Conservation (phyloP, 2,113 vertebrate genomes). For the Lycaon pictus region DNA sequence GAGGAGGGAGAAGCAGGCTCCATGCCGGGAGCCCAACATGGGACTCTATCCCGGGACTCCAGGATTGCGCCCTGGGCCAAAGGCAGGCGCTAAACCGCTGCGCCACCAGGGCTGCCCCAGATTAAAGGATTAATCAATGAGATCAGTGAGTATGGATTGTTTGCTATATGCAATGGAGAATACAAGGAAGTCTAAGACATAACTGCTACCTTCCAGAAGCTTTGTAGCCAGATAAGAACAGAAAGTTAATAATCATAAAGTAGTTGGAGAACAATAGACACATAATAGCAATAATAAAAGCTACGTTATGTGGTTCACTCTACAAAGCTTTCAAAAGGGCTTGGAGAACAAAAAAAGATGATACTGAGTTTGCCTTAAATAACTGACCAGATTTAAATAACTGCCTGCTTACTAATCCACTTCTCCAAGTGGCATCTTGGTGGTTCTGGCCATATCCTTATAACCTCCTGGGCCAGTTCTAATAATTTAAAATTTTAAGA, state of each 20-base stretch:
- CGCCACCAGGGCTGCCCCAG: too few species aligned
- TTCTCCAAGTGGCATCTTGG: neutral
- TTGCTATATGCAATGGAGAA: neutral
- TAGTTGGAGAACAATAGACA: neutral
- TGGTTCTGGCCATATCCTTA: neutral
- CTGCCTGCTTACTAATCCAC: neutral
- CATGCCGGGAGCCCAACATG: too few species aligned
- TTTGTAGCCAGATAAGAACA: neutral
- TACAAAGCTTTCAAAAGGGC: neutral
- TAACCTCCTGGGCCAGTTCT: neutral
- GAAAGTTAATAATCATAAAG: neutral
- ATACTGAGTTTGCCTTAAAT: neutral
- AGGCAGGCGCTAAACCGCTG: too few species aligned
- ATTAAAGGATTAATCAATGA: conserved; percentile 10
- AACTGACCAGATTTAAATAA: conserved; percentile 5
- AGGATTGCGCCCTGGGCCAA: too few species aligned
- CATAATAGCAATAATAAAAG: neutral
- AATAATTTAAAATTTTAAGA: neutral
- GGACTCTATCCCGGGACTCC: too few species aligned
- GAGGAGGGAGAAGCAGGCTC: too few species aligned
- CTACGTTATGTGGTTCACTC: neutral
- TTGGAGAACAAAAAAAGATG: neutral
- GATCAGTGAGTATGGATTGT: conserved; percentile 7
- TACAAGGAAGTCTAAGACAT: neutral
- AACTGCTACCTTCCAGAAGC: neutral